A percentile compares a stretch with the other conserved stretches of the same genome.
Evolutionary conservation across 2,113 vertebrate genomes (phyloP).

Genomic region (Vireo altiloquus): DNA sequence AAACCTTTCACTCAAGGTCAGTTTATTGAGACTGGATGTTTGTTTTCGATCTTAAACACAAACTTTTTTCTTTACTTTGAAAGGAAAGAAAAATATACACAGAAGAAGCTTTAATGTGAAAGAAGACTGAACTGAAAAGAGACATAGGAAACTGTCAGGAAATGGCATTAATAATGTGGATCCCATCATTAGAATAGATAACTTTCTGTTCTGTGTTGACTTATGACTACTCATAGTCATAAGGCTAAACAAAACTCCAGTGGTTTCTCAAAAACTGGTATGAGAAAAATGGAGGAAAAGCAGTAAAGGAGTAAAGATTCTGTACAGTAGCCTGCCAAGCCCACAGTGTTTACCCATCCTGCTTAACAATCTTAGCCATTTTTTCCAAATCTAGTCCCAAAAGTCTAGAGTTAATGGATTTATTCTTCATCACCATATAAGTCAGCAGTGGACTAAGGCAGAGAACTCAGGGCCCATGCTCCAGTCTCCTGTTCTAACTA

Average conservation of each 20-base stretch:
- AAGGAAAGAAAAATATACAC: not conserved
- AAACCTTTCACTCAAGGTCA: not conserved
- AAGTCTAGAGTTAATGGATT: not conserved
- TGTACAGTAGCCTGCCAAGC: not conserved
- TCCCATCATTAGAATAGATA: not conserved
- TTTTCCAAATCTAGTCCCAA: not conserved
- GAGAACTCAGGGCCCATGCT: not conserved
- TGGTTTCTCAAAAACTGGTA: not conserved
- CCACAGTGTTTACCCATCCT: not conserved
- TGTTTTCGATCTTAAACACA: not conserved
- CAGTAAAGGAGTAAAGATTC: not conserved
- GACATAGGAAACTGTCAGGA: not conserved
- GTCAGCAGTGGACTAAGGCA: not conserved
- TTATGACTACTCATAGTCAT: not conserved
- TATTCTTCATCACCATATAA: accelerated
- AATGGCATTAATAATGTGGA: not conserved
- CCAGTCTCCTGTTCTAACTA: not conserved
- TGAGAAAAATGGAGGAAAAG: not conserved
- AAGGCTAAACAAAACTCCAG: not conserved
- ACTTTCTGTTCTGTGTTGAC: not conserved
- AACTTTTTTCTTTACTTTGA: not conserved
- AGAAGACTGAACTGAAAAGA: not conserved
- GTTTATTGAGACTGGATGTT: not conserved
- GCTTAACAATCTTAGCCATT: not conserved
- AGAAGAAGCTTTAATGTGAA: not conserved